Conservation (phyloP, 2,888 invertebrate species). For the Heliconius aoede region DNA sequence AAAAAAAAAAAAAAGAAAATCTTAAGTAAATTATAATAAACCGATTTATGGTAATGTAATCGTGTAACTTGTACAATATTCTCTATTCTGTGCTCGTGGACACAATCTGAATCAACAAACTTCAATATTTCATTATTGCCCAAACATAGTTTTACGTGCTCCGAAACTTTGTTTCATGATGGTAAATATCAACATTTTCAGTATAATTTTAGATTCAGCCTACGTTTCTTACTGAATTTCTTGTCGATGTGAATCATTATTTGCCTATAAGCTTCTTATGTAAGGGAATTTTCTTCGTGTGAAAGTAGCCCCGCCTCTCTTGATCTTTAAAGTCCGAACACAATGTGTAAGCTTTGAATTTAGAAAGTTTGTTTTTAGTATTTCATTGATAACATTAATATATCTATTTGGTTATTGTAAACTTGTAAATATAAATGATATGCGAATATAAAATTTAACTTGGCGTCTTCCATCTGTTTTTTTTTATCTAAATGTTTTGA, state of each 20-base stretch:
- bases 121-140: conserved; percentile 9
- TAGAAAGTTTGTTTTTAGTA: conserved; percentile 7
- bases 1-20: neutral
- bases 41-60: neutral
- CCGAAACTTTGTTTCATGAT: conserved; percentile 24
- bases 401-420: neutral
- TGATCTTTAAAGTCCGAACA: neutral
- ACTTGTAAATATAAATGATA: no score
- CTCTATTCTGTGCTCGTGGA: neutral
- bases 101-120: neutral
- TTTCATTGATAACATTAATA: neutral
- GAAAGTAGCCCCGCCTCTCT: neutral
- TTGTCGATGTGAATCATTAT: conserved; percentile 27
- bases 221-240: conserved; percentile 30
- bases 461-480: neutral
- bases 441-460: no score
- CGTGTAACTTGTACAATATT: neutral
- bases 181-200: conserved; percentile 32
- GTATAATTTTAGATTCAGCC: conserved; percentile 32
- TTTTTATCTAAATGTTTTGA: neutral
- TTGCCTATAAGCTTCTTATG: conserved; percentile 6
- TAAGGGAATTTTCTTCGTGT: conserved; percentile 23
- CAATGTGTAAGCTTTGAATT: neutral
- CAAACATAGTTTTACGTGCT: conserved; percentile 16
- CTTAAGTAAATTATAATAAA: neutral